These are phyloP conservation scores for Aphidius gifuensis DNA, from an alignment of 1,140 invertebrate species.

Conservation along the genomic window DNA sequence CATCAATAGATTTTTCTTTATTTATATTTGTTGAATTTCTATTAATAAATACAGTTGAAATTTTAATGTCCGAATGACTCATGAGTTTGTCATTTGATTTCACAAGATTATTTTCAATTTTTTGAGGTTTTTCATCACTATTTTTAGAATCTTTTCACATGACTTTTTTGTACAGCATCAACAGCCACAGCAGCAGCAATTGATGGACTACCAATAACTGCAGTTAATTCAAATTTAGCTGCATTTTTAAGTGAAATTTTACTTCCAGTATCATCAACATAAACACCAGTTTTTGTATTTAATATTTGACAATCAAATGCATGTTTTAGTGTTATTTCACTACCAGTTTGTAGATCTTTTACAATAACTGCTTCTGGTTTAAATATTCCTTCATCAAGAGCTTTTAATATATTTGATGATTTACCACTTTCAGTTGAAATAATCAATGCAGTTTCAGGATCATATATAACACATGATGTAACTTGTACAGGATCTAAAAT, in stretches of 20 bases:
- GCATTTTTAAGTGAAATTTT: conserved; percentile 72
- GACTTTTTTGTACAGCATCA: conserved; percentile 58
- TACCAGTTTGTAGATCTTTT: conserved; percentile 69
- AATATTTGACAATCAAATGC: conserved; percentile 75
- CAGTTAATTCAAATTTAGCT: conserved; percentile 68
- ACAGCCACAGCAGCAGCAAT: conserved; percentile 61
- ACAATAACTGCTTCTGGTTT: conserved; percentile 69
- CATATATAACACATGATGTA: conserved; percentile 68
- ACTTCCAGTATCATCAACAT: conserved; percentile 63
- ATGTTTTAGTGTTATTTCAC: conserved; percentile 69
- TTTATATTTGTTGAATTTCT: too few species aligned
- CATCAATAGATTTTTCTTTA: conserved; percentile 49
- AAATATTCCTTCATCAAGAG: conserved; percentile 66
- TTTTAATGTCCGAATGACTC: conserved; percentile 28
- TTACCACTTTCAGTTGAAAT: conserved; percentile 70
- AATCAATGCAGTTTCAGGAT: conserved; percentile 69
- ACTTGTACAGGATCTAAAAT: conserved; percentile 67
- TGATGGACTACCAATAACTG: conserved; percentile 68
- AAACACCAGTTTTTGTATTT: conserved; percentile 69
- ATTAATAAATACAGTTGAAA: conserved; percentile 30
- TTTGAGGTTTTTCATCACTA: conserved; percentile 70
- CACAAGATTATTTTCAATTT: conserved; percentile 64
- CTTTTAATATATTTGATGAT: conserved; percentile 67
- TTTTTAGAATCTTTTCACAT: conserved; percentile 76
- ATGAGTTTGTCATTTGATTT: conserved; percentile 29